Conservation (phyloP, 2,888 invertebrate species). For the Villa cingulata region DNA sequence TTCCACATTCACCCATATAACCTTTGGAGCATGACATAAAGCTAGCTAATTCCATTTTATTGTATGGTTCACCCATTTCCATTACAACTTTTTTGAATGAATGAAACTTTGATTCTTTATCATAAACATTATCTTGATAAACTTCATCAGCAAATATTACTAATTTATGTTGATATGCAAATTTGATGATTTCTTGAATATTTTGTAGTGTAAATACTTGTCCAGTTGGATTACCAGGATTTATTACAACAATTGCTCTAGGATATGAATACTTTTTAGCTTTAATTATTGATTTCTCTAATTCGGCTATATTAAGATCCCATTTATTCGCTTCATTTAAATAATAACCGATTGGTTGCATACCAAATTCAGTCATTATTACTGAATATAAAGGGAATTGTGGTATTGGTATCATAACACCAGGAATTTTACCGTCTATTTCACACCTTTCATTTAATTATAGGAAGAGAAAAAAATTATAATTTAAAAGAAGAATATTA, state of each 20-base stretch:
- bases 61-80: conserved; percentile 85
- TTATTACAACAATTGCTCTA: conserved; percentile 84
- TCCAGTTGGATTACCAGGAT: conserved; percentile 98
- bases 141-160: conserved; percentile 90
- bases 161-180: conserved; percentile 73
- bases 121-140: conserved; percentile 95
- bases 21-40: conserved; percentile 97
- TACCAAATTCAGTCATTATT: conserved; percentile 80
- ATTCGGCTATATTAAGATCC: conserved; percentile 65
- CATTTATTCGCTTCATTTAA: conserved; percentile 79
- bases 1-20: conserved; percentile 90
- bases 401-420: conserved; percentile 94
- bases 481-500: neutral
- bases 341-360: conserved; percentile 76
- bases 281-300: conserved; percentile 60
- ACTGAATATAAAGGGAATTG: conserved; percentile 98
- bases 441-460: conserved; percentile 7
- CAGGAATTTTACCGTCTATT: conserved; percentile 36
- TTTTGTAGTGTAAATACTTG: conserved; percentile 79
- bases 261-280: conserved; percentile 50
- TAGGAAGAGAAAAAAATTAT: neutral
- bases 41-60: conserved; percentile 74
- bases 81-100: conserved; percentile 89
- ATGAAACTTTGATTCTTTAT: conserved; percentile 69
- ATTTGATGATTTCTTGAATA: conserved; percentile 82